These are phyloP conservation scores for Erithacus rubecula DNA, from an alignment of 2,797 vertebrate species.

Conservation along the genomic window DNA sequence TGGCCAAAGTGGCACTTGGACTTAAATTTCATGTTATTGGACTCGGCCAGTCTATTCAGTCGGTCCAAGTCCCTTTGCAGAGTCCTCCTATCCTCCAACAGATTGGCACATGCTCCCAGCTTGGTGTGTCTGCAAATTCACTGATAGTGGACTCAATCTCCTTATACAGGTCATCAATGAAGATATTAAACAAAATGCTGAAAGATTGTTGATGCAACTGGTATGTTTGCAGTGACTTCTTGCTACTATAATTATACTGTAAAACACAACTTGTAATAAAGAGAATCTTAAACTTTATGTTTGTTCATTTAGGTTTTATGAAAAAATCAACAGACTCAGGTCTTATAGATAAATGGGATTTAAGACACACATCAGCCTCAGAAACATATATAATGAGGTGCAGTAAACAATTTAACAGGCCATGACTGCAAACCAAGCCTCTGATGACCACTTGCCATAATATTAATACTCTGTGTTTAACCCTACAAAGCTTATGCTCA, in stretches of 20 bases:
- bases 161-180: background rate
- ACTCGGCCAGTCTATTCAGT: background rate
- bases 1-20: background rate
- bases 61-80: background rate
- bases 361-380: background rate
- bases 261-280: background rate
- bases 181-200: background rate
- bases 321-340: background rate
- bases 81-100: background rate
- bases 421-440: conserved; percentile 7
- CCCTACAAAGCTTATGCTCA: conserved; percentile 14
- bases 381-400: background rate
- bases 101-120: background rate
- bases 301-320: background rate
- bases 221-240: background rate
- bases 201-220: background rate
- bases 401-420: conserved; percentile 3
- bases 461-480: conserved; percentile 1
- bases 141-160: background rate
- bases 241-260: background rate
- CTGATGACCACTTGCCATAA: conserved; percentile 7
- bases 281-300: background rate
- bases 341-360: background rate
- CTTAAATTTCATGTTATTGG: background rate
- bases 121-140: background rate